Conservation (phyloP, 1,140 invertebrate species). For the Plectrocnemia conspersa region DNA sequence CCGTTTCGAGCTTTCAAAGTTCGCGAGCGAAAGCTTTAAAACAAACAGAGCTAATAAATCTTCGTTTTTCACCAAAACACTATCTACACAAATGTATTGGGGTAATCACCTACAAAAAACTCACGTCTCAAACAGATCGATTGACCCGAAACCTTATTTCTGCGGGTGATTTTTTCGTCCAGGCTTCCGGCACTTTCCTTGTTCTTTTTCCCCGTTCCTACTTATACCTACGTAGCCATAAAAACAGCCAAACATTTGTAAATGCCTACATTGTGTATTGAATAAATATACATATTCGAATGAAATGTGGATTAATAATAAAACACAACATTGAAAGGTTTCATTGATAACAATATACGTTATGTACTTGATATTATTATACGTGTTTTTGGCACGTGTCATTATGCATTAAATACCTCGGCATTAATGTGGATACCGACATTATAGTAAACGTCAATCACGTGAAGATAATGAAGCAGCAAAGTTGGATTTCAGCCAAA, state of each 20-base stretch:
- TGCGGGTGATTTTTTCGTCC: not conserved
- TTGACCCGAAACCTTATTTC: constrained; percentile 3
- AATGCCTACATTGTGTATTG: too few species aligned
- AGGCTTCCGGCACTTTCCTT: not conserved
- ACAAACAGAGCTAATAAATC: constrained; percentile 24
- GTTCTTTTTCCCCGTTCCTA: not conserved
- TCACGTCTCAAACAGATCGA: constrained; percentile 15
- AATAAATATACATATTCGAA: too few species aligned
- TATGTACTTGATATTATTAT: not conserved
- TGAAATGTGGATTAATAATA: not conserved
- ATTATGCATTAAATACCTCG: not conserved
- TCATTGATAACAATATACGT: constrained; percentile 1
- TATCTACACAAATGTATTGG: not conserved
- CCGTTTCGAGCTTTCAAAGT: constrained; percentile 3
- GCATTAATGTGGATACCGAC: not conserved
- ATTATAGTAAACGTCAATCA: constrained; percentile 16
- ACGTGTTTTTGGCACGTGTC: not conserved
- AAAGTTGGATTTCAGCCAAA: constrained; percentile 13
- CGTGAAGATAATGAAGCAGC: constrained; percentile 16
- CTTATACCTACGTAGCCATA: not conserved
- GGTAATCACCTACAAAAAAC: constrained; percentile 15
- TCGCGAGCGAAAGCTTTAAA: constrained; percentile 12
- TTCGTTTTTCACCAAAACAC: constrained; percentile 18
- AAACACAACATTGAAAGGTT: not conserved
- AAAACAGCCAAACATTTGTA: too few species aligned